A percentile compares a stretch with the other conserved stretches of the same genome.
Evolutionary conservation across 2,113 vertebrate species (phyloP).

Genomic region (Scatophagus argus): DNA sequence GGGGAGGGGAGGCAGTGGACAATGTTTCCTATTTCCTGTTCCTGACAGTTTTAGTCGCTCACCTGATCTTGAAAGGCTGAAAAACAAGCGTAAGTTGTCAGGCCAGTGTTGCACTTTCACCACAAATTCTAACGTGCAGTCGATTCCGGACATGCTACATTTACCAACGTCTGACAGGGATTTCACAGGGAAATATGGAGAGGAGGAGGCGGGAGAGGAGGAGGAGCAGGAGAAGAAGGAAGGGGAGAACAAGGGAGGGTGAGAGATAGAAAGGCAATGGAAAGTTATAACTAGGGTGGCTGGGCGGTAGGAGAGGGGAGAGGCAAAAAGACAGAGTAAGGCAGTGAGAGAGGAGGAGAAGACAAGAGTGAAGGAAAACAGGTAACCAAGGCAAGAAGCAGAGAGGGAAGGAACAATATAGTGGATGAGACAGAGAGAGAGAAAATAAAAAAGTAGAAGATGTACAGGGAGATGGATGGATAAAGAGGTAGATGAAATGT

Average conservation of each 20-base stretch:
- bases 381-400: neutral
- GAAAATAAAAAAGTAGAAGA: neutral
- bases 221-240: neutral
- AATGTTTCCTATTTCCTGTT: conserved; percentile 41
- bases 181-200: conserved; percentile 12
- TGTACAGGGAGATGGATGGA: neutral
- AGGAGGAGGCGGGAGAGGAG: neutral
- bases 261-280: neutral
- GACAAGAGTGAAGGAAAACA: neutral
- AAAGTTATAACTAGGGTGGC: neutral
- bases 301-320: neutral
- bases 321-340: neutral
- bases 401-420: neutral
- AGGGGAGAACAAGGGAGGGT: neutral
- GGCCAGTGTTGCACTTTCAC: conserved; percentile 26
- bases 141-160: conserved; percentile 36
- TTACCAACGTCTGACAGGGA: conserved; percentile 37
- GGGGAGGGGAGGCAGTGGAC: neutral
- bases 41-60: conserved; percentile 40
- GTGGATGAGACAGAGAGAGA: neutral
- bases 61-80: conserved; percentile 46
- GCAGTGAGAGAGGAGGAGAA: neutral
- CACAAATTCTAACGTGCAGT: conserved; percentile 35
- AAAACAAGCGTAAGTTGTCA: conserved; percentile 60
- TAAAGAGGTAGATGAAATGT: neutral